These are phyloP conservation scores for Cyclina sinensis DNA, from an alignment of 1,140 invertebrate genomes.

Conservation along the genomic window DNA sequence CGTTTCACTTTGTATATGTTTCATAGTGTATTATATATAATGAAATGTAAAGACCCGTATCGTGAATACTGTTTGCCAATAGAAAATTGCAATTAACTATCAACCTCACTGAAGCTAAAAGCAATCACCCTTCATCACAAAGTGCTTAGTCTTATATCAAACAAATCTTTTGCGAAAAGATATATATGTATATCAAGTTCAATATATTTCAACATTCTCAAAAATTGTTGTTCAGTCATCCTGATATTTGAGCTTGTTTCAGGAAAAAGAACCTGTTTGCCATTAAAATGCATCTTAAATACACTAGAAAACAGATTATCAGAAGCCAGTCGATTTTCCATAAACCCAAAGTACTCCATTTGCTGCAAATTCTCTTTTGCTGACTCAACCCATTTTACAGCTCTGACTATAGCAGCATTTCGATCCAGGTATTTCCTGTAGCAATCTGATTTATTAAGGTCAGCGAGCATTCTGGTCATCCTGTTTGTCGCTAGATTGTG, in stretches of 20 bases:
- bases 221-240: conserved; percentile 91
- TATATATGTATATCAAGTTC: conserved; percentile 97
- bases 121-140: not conserved
- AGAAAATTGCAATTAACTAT: too few relatives aligned
- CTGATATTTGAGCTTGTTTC: conserved; percentile 86
- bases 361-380: conserved; percentile 97
- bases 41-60: too few relatives aligned
- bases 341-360: conserved; percentile 98
- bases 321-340: conserved; percentile 96
- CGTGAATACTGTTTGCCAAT: too few relatives aligned
- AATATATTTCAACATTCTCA: conserved; percentile 93
- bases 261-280: conserved; percentile 69
- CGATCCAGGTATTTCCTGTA: conserved; percentile 94
- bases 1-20: not conserved
- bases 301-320: conserved; percentile 99
- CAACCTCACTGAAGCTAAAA: too few relatives aligned
- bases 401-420: conserved; percentile 88
- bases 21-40: not conserved
- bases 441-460: conserved; percentile 95
- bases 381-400: conserved; percentile 94
- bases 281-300: conserved; percentile 92
- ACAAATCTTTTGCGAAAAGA: conserved; percentile 95
- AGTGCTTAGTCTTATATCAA: conserved; percentile 90
- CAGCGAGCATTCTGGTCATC: conserved; percentile 98
- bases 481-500: conserved; percentile 98